A percentile compares a stretch with the other conserved stretches of the same genome.
Conservation (phyloP, 2,797 vertebrate genomes). For the Cyprinella venusta region DNA sequence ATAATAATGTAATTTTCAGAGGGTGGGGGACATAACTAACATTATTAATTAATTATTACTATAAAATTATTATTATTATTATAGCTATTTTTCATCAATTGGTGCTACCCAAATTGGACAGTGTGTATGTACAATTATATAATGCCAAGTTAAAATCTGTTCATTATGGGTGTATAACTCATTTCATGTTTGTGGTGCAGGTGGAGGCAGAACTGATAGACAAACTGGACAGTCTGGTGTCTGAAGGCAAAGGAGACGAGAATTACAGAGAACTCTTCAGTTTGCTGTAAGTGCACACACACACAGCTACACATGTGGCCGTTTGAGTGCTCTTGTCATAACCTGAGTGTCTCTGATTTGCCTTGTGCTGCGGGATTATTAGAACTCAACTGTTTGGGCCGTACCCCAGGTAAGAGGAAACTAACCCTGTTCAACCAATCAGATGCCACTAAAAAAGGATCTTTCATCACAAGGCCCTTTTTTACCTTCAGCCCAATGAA, state of each 20-base stretch:
- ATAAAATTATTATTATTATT: no score
- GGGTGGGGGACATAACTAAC: no score
- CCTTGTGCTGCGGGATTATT: constrained; percentile 76
- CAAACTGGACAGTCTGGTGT: constrained; percentile 98
- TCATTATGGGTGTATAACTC: neutral
- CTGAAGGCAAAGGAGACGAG: constrained; percentile 97
- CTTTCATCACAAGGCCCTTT: neutral
- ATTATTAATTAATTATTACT: no score
- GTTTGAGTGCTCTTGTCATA: constrained; percentile 61
- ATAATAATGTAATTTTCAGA: neutral
- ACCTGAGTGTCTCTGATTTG: constrained; percentile 81
- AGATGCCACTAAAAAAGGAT: constrained; percentile 36
- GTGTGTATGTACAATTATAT: no score
- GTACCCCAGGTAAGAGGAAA: constrained; percentile 91
- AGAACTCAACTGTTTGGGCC: constrained; percentile 99
- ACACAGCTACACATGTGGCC: constrained; percentile 8
- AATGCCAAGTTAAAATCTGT: neutral
- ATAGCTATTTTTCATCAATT: no score
- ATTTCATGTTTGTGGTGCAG: constrained; percentile 73
- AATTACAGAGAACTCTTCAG: constrained; percentile 98
- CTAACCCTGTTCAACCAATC: constrained; percentile 55
- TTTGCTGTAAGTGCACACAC: constrained; percentile 86
- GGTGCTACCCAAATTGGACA: no score
- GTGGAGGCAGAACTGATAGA: constrained; percentile 98
- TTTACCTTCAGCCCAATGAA: neutral